These are phyloP conservation scores for Exephanes ischioxanthus DNA, from an alignment of 2,888 invertebrate genomes.

Conservation along the genomic window DNA sequence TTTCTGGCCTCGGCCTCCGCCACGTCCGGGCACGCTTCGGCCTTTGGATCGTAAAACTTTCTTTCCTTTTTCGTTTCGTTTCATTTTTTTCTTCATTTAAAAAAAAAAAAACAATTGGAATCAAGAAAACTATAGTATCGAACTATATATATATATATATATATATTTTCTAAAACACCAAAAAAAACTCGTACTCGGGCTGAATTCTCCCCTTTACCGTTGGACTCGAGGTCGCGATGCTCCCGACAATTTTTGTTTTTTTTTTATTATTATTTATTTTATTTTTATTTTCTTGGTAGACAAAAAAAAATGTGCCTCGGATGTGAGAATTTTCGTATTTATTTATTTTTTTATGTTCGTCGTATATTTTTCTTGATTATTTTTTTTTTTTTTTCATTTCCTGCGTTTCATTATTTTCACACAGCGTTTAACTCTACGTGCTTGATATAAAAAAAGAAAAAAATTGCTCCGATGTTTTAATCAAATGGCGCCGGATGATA, in stretches of 20 bases:
- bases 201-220: not conserved
- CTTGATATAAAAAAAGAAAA: not conserved
- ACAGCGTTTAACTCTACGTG: conserved; percentile 3
- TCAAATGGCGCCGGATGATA: conserved; percentile 18
- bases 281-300: not conserved
- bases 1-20: conserved; percentile 80
- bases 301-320: not conserved
- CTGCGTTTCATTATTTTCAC: conserved; percentile 1
- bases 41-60: conserved; percentile 77
- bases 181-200: not conserved
- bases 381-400: not conserved
- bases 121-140: not conserved
- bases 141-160: not conserved
- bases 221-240: not conserved
- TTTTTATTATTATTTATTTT: not conserved
- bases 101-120: not conserved
- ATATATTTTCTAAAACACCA: not conserved
- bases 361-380: not conserved
- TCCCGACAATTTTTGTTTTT: not conserved
- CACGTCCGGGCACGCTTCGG: conserved; percentile 79
- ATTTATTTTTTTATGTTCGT: too few species aligned
- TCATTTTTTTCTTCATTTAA: not conserved
- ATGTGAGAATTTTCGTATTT: too few species aligned
- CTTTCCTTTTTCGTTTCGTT: not conserved
- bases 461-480: conserved; percentile 1